phyloP scores from a whole-genome alignment of 2,888 invertebrate species.

The Drosophila koepferae region DNA sequence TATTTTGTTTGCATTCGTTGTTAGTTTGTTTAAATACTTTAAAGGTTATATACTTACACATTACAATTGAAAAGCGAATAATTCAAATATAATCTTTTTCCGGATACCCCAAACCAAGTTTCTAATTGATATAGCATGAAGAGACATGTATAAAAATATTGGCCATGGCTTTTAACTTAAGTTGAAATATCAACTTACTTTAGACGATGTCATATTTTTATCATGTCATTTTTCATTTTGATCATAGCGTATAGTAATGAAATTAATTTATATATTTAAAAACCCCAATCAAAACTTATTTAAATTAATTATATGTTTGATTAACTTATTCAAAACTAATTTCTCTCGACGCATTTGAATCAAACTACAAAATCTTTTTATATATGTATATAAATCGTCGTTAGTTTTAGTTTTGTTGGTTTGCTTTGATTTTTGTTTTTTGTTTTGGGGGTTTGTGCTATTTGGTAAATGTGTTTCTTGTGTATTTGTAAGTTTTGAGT shows the following conservation, averaged over 20 bases:
- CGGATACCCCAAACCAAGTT: slow-evolving; percentile 40
- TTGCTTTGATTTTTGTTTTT: not conserved
- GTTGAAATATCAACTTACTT: not conserved
- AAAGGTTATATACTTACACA: slow-evolving; percentile 36
- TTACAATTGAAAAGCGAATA: slow-evolving; percentile 10
- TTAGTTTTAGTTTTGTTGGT: slow-evolving; percentile 8
- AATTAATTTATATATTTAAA: not conserved
- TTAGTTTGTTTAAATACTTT: not conserved
- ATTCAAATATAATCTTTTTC: slow-evolving; percentile 17
- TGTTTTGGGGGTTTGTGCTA: slow-evolving; percentile 27
- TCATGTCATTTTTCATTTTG: slow-evolving; percentile 8
- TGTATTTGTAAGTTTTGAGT: slow-evolving; percentile 22
- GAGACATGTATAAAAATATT: slow-evolving; percentile 13
- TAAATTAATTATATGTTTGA: not conserved
- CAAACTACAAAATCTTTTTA: not conserved
- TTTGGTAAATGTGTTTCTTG: slow-evolving; percentile 23
- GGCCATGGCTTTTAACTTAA: not conserved
- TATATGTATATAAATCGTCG: slow-evolving; percentile 1
- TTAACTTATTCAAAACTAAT: not conserved
- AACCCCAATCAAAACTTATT: slow-evolving; percentile 13
- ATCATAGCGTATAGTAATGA: not conserved
- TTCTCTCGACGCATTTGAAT: slow-evolving; percentile 6
- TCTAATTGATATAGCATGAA: slow-evolving; percentile 14
- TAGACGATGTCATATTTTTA: slow-evolving; percentile 16
- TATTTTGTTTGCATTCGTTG: not conserved